A percentile compares a stretch with the other conserved stretches of the same genome.
phyloP scores from a whole-genome alignment of 1,140 invertebrate genomes.

The Ostrea edulis region DNA sequence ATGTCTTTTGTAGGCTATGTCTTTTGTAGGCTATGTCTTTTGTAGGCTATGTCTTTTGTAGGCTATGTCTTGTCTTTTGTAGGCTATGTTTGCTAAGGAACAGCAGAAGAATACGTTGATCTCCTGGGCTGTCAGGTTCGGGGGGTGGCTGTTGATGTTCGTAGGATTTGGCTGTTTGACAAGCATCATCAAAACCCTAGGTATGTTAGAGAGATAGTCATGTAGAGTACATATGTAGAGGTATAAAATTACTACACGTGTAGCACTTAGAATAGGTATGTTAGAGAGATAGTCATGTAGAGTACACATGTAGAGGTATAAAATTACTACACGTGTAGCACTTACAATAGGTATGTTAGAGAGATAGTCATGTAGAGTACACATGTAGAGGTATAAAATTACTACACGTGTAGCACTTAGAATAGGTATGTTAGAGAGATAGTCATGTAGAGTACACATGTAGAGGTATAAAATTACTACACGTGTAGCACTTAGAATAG shows the following conservation, averaged over 20 bases:
- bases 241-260: no score
- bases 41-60: constrained; percentile 85
- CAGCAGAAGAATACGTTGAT: constrained; percentile 81
- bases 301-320: no score
- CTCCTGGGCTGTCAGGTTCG: constrained; percentile 83
- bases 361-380: background rate
- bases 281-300: background rate
- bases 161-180: constrained; percentile 85
- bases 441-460: background rate
- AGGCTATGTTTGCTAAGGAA: constrained; percentile 85
- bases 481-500: no score
- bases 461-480: no score
- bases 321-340: no score
- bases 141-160: constrained; percentile 85
- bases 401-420: no score
- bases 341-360: constrained; percentile 80
- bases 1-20: no score
- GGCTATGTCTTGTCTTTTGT: constrained; percentile 72
- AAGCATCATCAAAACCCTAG: constrained; percentile 82
- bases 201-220: constrained; percentile 74
- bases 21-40: constrained; percentile 78
- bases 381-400: no score
- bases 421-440: constrained; percentile 79
- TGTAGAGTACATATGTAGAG: background rate
- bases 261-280: constrained; percentile 82